Conservation (phyloP, 2,113 vertebrate species). For the Coptodon rendalli region DNA sequence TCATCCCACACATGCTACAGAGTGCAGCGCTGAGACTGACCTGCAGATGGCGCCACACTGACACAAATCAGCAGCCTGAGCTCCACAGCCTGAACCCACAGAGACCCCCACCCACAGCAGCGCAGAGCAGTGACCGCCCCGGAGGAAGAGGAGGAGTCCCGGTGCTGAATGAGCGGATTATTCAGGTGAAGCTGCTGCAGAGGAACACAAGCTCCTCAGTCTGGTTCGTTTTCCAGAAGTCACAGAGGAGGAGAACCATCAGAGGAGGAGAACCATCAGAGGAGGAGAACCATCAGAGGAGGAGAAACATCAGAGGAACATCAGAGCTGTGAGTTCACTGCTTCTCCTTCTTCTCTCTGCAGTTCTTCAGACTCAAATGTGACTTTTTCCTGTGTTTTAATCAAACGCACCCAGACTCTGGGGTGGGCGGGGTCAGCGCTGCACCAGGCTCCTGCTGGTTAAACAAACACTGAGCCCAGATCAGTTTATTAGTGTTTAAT, state of each 20-base stretch:
- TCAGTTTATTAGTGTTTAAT: not conserved
- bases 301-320: not conserved
- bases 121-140: not conserved
- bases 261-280: not conserved
- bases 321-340: not conserved
- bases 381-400: not conserved
- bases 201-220: not conserved
- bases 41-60: not conserved
- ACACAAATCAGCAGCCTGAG: not conserved
- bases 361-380: not conserved
- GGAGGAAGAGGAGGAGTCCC: not conserved
- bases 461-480: not conserved
- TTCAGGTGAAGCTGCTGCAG: conserved; percentile 1
- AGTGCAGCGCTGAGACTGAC: fast-evolving
- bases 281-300: not conserved
- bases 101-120: not conserved
- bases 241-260: not conserved
- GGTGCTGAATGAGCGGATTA: not conserved
- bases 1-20: not conserved
- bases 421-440: not conserved
- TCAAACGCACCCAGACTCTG: not conserved
- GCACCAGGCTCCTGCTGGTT: not conserved
- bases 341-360: not conserved
- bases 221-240: not conserved
- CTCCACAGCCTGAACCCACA: not conserved